A percentile compares a stretch with the other conserved stretches of the same genome.
These are phyloP conservation scores for Rhombomys opimus DNA, from an alignment of 2,113 vertebrate genomes.

Conservation along the genomic window DNA sequence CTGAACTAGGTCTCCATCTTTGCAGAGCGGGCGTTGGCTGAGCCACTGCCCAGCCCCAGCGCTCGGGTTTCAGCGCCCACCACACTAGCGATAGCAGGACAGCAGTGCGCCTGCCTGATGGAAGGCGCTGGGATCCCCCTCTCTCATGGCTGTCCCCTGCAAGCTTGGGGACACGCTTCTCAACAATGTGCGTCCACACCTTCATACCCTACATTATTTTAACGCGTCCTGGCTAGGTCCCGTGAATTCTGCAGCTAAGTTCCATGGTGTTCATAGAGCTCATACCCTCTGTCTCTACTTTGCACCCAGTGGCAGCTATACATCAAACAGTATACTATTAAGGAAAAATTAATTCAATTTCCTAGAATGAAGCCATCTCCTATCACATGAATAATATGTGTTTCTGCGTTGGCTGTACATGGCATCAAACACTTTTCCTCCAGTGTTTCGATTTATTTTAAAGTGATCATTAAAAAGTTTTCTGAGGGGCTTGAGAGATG, in stretches of 20 bases:
- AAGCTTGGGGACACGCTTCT: background rate
- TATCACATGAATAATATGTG: background rate
- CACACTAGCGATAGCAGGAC: background rate
- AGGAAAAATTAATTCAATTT: background rate
- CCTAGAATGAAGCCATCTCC: conserved; percentile 2
- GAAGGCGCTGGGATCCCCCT: background rate
- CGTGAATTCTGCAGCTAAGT: conserved; percentile 18
- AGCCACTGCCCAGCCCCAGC: background rate
- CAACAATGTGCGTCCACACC: background rate
- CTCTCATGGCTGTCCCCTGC: background rate
- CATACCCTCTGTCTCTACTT: background rate
- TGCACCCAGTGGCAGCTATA: background rate
- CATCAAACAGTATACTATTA: background rate
- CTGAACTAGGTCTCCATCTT: background rate
- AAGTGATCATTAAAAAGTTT: conserved; percentile 27
- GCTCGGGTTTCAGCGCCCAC: background rate
- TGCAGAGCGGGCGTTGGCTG: background rate
- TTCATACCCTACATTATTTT: background rate
- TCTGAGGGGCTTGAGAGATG: background rate
- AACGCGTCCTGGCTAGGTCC: background rate
- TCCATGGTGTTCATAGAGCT: background rate
- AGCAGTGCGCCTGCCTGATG: background rate
- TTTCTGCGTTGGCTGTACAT: background rate
- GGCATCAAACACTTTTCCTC: background rate
- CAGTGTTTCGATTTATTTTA: background rate